These are phyloP conservation scores for Catharus bicknelli DNA, from an alignment of 2,113 vertebrate genomes.

Conservation along the genomic window DNA sequence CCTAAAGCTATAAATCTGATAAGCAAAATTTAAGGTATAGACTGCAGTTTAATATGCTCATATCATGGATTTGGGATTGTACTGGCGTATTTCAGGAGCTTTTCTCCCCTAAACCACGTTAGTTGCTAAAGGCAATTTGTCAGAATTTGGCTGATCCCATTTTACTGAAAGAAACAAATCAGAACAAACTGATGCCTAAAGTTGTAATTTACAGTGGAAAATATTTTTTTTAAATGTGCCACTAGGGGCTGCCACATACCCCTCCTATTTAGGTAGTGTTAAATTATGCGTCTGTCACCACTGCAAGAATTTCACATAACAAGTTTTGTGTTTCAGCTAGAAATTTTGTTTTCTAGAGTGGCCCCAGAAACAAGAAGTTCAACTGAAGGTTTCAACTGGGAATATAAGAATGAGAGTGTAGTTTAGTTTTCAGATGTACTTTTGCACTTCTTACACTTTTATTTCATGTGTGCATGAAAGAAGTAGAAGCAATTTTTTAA, in stretches of 20 bases:
- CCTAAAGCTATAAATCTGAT: background rate
- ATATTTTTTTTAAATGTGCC: background rate
- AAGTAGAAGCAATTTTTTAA: background rate
- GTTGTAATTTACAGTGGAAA: background rate
- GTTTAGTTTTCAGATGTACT: background rate
- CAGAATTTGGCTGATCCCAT: background rate
- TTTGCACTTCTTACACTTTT: background rate
- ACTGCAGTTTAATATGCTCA: background rate
- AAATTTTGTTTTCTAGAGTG: background rate
- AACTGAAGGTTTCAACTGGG: background rate
- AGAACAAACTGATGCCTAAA: background rate
- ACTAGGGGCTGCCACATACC: conserved; percentile 67
- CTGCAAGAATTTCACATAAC: background rate
- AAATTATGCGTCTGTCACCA: background rate
- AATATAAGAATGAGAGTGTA: background rate
- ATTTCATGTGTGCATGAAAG: background rate
- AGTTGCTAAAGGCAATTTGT: background rate
- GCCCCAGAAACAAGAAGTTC: background rate
- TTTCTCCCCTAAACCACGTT: background rate
- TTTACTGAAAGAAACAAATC: background rate
- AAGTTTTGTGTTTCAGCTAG: background rate
- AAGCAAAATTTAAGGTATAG: background rate
- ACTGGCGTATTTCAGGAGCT: background rate
- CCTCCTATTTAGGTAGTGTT: background rate
- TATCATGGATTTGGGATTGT: background rate